These are phyloP conservation scores for Eurois occulta DNA, from an alignment of 2,888 invertebrate species.

Conservation along the genomic window DNA sequence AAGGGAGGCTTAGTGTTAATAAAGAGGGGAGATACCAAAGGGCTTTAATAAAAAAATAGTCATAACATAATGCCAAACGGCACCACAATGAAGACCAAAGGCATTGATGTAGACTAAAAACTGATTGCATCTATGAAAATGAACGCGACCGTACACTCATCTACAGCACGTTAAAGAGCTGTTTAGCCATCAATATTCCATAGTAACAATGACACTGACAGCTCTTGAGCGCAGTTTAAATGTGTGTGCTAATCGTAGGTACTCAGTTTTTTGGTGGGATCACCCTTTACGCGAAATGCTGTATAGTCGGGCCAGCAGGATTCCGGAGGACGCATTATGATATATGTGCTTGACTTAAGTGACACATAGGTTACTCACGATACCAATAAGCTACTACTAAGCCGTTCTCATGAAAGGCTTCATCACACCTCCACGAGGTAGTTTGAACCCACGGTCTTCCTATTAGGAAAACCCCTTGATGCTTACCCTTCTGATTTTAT, in stretches of 20 bases:
- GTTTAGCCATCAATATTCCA: not conserved
- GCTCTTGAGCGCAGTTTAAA: not conserved
- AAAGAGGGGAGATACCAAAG: not conserved
- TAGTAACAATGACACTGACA: not conserved
- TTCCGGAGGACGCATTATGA: not conserved
- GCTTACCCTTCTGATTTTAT: not conserved
- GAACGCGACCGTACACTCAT: not conserved
- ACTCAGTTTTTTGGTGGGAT: not conserved
- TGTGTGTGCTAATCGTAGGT: not conserved
- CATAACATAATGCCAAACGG: not conserved
- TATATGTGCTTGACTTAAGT: not conserved
- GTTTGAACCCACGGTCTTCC: slow-evolving; percentile 45
- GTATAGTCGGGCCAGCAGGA: not conserved
- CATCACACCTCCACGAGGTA: slow-evolving; percentile 25
- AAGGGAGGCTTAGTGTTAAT: not conserved
- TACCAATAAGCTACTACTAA: slow-evolving; percentile 40
- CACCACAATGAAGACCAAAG: not conserved
- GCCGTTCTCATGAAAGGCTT: slow-evolving; percentile 31
- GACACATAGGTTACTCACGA: slow-evolving; percentile 19
- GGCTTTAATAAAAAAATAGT: not conserved
- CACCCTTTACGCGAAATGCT: not conserved
- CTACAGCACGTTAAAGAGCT: not conserved
- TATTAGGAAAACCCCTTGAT: not conserved
- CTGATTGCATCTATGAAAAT: not conserved
- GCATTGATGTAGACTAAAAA: not conserved